These are phyloP conservation scores for Engystomops pustulosus DNA, from an alignment of 2,113 vertebrate species.

Conservation along the genomic window DNA sequence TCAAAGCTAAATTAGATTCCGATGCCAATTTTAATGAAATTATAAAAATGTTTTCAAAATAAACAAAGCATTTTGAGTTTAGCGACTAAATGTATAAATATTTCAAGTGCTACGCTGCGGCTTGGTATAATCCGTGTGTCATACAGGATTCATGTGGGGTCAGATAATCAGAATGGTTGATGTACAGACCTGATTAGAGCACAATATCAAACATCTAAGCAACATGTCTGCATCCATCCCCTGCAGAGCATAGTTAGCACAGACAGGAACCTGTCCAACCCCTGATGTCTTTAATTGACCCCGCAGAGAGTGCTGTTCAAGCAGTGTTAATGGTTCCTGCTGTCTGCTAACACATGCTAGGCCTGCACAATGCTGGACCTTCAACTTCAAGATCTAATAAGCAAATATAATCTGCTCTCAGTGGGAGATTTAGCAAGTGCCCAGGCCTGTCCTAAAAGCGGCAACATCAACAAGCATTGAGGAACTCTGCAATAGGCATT, in stretches of 20 bases:
- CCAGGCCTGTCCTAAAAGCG: conserved; percentile 64
- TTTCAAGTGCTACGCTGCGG: not conserved
- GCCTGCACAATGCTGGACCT: conserved; percentile 65
- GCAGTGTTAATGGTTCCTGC: conserved; percentile 74
- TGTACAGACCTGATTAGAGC: conserved; percentile 59
- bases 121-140: not conserved
- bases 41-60: too few species aligned
- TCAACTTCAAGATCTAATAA: conserved; percentile 65
- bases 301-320: conserved; percentile 71
- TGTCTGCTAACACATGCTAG: conserved; percentile 73
- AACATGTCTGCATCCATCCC: conserved; percentile 57
- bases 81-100: conserved; percentile 30
- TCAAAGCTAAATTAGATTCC: too few species aligned
- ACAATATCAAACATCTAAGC: conserved; percentile 65
- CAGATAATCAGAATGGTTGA: conserved; percentile 13
- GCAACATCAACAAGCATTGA: not conserved
- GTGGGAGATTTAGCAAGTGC: conserved; percentile 59
- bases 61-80: too few species aligned
- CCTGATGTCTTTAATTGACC: conserved; percentile 76
- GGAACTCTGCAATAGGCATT: not conserved
- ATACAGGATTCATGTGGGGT: not conserved
- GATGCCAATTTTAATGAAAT: too few species aligned
- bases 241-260: conserved; percentile 66
- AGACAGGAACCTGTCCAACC: conserved; percentile 66
- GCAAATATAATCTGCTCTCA: conserved; percentile 64